Evolutionary conservation across 2,113 vertebrate species (phyloP).

Genomic region (Ictidomys tridecemlineatus): DNA sequence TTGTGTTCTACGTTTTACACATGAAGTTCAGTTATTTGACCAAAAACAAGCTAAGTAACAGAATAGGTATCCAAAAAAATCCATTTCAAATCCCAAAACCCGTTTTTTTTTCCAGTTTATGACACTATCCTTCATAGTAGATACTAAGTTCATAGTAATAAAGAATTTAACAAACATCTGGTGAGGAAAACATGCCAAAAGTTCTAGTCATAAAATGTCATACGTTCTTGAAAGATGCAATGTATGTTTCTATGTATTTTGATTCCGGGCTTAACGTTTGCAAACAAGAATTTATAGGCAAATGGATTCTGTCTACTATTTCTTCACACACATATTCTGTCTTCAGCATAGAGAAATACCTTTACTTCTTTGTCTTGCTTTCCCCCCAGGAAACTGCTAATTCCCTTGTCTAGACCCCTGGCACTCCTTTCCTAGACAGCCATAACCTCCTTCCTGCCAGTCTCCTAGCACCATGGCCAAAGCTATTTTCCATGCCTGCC

Average conservation of each 20-base stretch:
- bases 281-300: constrained; percentile 52
- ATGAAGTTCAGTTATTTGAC: constrained; percentile 22
- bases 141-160: neutral
- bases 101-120: neutral
- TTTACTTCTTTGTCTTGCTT: constrained; percentile 53
- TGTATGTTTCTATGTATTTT: constrained; percentile 8
- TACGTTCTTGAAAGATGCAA: constrained; percentile 32
- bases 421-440: constrained; percentile 3
- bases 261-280: neutral
- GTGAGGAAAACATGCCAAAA: neutral
- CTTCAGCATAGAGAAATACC: constrained; percentile 1
- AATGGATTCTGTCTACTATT: constrained; percentile 26
- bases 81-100: neutral
- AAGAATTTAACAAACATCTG: constrained; percentile 50
- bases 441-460: neutral
- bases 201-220: neutral
- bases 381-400: constrained; percentile 22
- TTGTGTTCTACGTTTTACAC: neutral
- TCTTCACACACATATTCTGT: constrained; percentile 14
- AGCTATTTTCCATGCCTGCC: constrained; percentile 44
- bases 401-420: constrained; percentile 48
- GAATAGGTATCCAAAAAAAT: neutral
- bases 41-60: neutral
- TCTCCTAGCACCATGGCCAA: neutral
- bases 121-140: neutral